Evolutionary conservation across 2,797 vertebrate species (phyloP).

Genomic region (Anguilla megastoma): DNA sequence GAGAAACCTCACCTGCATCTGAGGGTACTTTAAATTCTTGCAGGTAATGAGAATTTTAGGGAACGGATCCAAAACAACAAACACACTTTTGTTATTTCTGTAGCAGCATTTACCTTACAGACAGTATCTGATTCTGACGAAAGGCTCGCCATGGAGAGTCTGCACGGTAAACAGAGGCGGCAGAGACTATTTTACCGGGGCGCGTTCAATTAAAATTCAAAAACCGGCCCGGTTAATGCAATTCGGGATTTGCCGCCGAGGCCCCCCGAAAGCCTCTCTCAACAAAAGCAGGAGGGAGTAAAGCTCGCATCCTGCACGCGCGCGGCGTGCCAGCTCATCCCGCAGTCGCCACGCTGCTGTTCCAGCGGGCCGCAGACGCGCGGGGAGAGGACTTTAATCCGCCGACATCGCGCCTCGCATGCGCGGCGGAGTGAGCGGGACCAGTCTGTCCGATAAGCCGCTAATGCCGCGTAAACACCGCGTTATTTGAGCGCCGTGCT

Average conservation of each 20-base stretch:
- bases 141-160: constrained; percentile 63
- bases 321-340: constrained; percentile 62
- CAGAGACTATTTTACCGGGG: constrained; percentile 39
- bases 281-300: constrained; percentile 72
- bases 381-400: constrained; percentile 58
- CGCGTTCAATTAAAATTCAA: constrained; percentile 52
- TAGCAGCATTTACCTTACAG: not conserved
- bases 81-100: not conserved
- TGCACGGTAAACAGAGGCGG: constrained; percentile 52
- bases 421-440: constrained; percentile 32
- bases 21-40: not conserved
- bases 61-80: not conserved
- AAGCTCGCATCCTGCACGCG: constrained; percentile 67
- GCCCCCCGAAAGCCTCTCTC: constrained; percentile 68
- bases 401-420: constrained; percentile 19
- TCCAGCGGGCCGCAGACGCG: constrained; percentile 68
- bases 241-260: constrained; percentile 68
- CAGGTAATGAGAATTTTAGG: not conserved
- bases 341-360: constrained; percentile 54
- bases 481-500: constrained; percentile 23
- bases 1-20: not conserved
- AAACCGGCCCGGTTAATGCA: constrained; percentile 67
- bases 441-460: constrained; percentile 48
- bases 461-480: constrained; percentile 37
- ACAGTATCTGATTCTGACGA: constrained; percentile 42